phyloP scores from a whole-genome alignment of 2,888 invertebrate genomes.

The Agrotis puta region DNA sequence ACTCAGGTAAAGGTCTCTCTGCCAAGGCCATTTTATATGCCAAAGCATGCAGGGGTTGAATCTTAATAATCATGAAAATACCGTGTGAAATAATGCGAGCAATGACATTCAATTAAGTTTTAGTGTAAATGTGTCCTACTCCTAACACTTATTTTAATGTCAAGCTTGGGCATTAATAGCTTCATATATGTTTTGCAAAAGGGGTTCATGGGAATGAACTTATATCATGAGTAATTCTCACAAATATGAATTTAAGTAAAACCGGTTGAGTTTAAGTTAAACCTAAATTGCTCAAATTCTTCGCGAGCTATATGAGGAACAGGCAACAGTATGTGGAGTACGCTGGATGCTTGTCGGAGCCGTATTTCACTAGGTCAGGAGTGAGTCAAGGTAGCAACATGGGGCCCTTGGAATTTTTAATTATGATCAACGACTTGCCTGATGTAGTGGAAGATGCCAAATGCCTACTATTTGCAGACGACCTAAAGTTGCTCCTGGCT shows the following conservation, averaged over 20 bases:
- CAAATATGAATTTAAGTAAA: not conserved
- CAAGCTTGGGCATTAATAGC: conserved; percentile 21
- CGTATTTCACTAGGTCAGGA: too few relatives aligned
- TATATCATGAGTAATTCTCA: not conserved
- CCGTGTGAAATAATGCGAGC: conserved; percentile 47
- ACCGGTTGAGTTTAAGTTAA: too few relatives aligned
- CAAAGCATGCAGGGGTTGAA: conserved; percentile 42
- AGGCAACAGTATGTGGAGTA: too few relatives aligned
- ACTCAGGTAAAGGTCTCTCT: conserved; percentile 37
- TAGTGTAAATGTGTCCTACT: conserved; percentile 31
- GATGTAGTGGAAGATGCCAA: too few relatives aligned
- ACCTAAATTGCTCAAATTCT: too few relatives aligned
- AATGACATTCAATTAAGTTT: conserved; percentile 46
- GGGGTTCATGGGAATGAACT: not conserved
- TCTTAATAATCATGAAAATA: conserved; percentile 54
- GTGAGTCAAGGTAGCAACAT: too few relatives aligned
- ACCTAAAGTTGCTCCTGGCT: too few relatives aligned
- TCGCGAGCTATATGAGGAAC: too few relatives aligned
- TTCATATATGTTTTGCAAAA: conserved; percentile 8
- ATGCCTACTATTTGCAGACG: too few relatives aligned
- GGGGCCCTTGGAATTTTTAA: too few relatives aligned
- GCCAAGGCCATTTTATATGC: conserved; percentile 49
- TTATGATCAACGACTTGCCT: too few relatives aligned
- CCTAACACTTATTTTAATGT: conserved; percentile 42
- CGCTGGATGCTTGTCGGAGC: too few relatives aligned